Base-by-base conservation (phyloP, 2,113 vertebrate species). In the Coracopsis vasa region DNA sequence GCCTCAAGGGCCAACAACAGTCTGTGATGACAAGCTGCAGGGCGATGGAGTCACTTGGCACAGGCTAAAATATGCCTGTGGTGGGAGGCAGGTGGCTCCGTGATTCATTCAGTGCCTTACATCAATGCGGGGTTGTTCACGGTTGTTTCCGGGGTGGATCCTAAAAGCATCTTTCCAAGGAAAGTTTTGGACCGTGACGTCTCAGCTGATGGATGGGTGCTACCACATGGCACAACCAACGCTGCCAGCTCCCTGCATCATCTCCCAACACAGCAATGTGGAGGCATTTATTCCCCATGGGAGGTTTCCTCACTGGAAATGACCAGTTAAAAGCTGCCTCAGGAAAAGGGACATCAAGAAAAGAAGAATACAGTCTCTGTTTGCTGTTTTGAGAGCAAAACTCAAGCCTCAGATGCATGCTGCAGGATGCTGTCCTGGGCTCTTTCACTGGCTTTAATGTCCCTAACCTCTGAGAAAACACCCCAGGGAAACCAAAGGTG, bases 241-340 rank as follows among this genome's bases (percentile, higher is more conserved):
- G 2, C 60, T 77, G 69, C 87, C 61, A 3, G 10, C 35, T 66
- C 41, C 28, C 62, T 11, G 35, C 58, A 45, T 53, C 47, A 3
- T n/a, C 73, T 6, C 29, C 5, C 50, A 1, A 48, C 84, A 12
- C 60, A 16, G 56, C 39, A n/a, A 0, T 0, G 3, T 0, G 10
- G n/a, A 23, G n/a, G 15, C 13, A 8, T 28, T 51, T 19, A 10
- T 21, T 72, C 29, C 80, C 58, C 58, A 2, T 0, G 11, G 1
- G 15, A 84, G 72, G 24, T 27, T 79, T 78, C 47, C 77, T 58
- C 8, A 0, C 24, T 48, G 51, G 61, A 33, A 89, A 61, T 8
- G 11, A 29, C 21, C 35, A 5, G 7, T 16, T 33, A 39, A 56
- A 41, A 61, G 67, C 58, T 80, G 50, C 66, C 48, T 48, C 58